A percentile compares a stretch with the other conserved stretches of the same genome.
These are phyloP conservation scores for Sitobion miscanthi DNA, from an alignment of 1,140 invertebrate species.

Conservation along the genomic window DNA sequence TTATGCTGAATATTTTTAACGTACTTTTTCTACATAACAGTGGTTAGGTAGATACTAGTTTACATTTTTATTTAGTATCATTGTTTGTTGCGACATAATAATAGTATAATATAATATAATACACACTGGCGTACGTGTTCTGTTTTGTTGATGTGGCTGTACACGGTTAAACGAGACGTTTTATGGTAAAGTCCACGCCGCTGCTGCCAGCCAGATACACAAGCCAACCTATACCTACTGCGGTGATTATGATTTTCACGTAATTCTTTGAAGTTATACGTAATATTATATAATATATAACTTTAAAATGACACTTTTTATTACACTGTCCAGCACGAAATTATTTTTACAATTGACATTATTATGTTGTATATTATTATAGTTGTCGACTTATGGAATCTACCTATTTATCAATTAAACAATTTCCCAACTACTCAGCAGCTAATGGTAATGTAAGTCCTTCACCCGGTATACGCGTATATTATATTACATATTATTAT, in stretches of 20 bases:
- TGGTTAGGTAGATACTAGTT: neutral
- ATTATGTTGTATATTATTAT: neutral
- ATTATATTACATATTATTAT: neutral
- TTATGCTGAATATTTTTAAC: neutral
- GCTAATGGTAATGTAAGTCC: neutral
- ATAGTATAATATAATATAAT: neutral
- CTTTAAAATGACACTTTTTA: neutral
- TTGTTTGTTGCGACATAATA: neutral
- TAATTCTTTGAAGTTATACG: neutral
- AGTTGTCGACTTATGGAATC: neutral
- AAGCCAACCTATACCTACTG: neutral
- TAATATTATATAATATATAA: neutral
- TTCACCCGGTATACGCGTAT: no score
- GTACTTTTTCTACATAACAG: neutral
- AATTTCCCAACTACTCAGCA: neutral
- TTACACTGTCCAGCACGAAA: neutral
- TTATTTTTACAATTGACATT: neutral
- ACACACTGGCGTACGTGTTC: neutral
- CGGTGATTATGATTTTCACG: neutral
- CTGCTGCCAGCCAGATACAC: neutral
- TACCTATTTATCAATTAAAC: conserved; percentile 13
- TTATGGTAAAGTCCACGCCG: neutral
- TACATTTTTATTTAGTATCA: neutral
- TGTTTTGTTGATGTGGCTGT: neutral
- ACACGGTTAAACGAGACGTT: neutral